Percentiles rank a stretch among this genome's conserved stretches.
These are phyloP conservation scores for Epinotia ramella DNA, from an alignment of 2,888 invertebrate species.

Conservation along the genomic window DNA sequence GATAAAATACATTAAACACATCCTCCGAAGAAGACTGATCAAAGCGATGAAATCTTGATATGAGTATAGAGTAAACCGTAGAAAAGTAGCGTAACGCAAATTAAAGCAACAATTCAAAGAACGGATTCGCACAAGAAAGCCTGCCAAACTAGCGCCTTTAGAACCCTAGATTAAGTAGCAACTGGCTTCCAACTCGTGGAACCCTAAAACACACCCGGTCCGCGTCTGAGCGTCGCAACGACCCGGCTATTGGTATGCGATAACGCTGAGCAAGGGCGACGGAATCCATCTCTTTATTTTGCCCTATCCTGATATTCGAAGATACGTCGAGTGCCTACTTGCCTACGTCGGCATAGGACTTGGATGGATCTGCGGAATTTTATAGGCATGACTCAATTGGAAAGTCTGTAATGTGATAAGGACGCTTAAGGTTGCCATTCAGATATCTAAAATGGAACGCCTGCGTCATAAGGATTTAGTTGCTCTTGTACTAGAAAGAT, in stretches of 20 bases:
- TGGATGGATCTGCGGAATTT: conserved; percentile 8
- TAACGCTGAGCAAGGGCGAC: conserved; percentile 57
- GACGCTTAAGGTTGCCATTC: background rate
- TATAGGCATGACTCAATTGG: conserved; percentile 46
- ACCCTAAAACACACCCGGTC: conserved; percentile 43
- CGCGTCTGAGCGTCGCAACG: conserved; percentile 45
- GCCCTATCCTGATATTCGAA: conserved; percentile 48
- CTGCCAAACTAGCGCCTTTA: background rate
- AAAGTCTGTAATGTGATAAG: conserved; percentile 10
- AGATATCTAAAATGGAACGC: background rate
- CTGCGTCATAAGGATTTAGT: conserved; percentile 3
- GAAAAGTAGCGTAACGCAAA: background rate
- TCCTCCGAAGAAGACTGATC: background rate
- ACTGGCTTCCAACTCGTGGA: conserved; percentile 14
- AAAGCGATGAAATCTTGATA: background rate
- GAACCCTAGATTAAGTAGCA: background rate
- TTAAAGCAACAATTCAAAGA: no score
- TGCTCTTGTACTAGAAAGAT: background rate
- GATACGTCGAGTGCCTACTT: conserved; percentile 32
- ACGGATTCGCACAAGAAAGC: background rate
- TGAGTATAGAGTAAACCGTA: background rate
- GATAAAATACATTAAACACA: background rate
- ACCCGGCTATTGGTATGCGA: conserved; percentile 58
- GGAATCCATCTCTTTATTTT: conserved; percentile 57
- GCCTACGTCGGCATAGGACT: conserved; percentile 26